A percentile compares a stretch with the other conserved stretches of the same genome.
phyloP scores from a whole-genome alignment of 1,140 invertebrate species.

The Camponotus floridanus region DNA sequence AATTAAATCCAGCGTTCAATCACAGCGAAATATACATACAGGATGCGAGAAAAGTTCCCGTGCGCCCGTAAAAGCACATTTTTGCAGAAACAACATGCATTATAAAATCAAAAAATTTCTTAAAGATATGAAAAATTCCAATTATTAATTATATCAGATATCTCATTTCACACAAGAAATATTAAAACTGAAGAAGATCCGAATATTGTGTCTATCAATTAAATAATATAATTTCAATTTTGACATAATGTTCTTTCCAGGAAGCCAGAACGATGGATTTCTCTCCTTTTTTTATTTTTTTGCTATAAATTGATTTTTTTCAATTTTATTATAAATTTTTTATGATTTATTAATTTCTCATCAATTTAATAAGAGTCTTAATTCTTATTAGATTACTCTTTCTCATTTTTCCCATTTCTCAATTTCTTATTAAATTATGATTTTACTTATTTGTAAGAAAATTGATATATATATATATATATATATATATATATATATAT shows the following conservation, averaged over 20 bases:
- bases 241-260: background rate
- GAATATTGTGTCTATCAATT: background rate
- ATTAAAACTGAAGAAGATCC: background rate
- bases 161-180: background rate
- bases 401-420: background rate
- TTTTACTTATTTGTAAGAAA: background rate
- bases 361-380: too few species aligned
- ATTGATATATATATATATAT: too few species aligned
- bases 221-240: background rate
- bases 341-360: too few species aligned
- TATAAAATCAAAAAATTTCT: background rate
- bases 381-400: too few species aligned
- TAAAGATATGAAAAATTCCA: background rate
- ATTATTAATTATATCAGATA: background rate
- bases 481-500: too few species aligned
- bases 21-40: conserved; percentile 80
- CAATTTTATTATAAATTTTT: too few species aligned
- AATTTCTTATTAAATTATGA: background rate
- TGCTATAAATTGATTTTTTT: too few species aligned
- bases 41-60: conserved; percentile 46
- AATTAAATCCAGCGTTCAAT: conserved; percentile 76
- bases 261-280: too few species aligned
- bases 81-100: conserved; percentile 21
- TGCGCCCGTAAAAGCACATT: background rate
- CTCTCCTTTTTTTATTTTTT: background rate